Base-by-base conservation (phyloP, 2,797 vertebrate species). In the Apodemus agrarius region DNA sequence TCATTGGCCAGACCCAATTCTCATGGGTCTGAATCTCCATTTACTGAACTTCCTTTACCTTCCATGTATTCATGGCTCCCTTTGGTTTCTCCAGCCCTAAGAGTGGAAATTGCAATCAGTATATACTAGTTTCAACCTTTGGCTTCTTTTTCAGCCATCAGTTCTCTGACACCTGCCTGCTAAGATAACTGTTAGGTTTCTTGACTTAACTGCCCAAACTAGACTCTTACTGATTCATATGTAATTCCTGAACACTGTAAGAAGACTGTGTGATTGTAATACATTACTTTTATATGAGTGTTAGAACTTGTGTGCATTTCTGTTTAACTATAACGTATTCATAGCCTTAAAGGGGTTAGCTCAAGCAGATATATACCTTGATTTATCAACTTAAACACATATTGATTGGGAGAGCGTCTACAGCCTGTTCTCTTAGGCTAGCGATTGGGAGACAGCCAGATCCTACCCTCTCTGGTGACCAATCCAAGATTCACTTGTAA, bases 261-360 rank as follows among this genome's bases (percentile, higher is more conserved):
- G 40, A 92, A 90, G 24, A 37, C 40, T 83, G 17, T 67, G 5
- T 85, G 8, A 24, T 65, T 29, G 8, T 26, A 80, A 40, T 24
- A 52, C 6, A 54, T 86, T 6, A 22, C 83, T 95, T 93, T 29
- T n/a, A 31, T 88, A 59, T 52, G n/a, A 90, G 26, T 88, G 43
- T 75, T 43, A 90, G 61, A 16, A 92, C 81, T 43, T 29, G 13
- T 19, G 17, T 59, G 37, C 8, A 26, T 86, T 85, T 92, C 57
- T 82, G 14, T 78, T 95, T 89, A 74, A 85, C 22, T 29, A 65
- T 69, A 49, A 95, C 67, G 86, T 31, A 72, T 92, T 78, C 12
- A 19, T 63, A 29, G 19, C 6, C 57, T 40, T 57, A 46, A 78
- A 54, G 37, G 31, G 46, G 14, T 29, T 89, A 52, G 31, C 31